Evolutionary conservation across 1,140 invertebrate genomes (phyloP).

Genomic region (Cephus cinctus): DNA sequence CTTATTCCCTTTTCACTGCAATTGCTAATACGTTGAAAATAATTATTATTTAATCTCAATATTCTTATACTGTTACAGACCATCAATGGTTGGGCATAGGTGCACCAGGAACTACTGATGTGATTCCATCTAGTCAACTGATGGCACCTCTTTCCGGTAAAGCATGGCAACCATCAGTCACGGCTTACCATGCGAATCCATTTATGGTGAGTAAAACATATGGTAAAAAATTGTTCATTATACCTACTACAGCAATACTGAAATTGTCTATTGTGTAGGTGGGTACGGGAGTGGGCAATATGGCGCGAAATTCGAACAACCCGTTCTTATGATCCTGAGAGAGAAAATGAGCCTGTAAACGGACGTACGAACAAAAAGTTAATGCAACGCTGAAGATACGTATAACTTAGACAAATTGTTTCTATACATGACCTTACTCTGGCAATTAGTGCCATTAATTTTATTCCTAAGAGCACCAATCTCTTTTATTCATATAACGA

Average conservation of each 20-base stretch:
- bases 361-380: constrained; percentile 42
- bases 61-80: background rate
- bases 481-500: constrained; percentile 43
- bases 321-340: constrained; percentile 53
- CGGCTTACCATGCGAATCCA: constrained; percentile 51
- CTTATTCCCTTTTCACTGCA: too few species aligned
- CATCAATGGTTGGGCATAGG: constrained; percentile 43
- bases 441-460: constrained; percentile 52
- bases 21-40: too few species aligned
- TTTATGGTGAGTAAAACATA: constrained; percentile 47
- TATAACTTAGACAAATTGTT: constrained; percentile 40
- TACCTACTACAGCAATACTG: too few species aligned
- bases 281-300: constrained; percentile 46
- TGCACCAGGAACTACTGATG: constrained; percentile 46
- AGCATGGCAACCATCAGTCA: constrained; percentile 51
- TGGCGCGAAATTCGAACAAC: constrained; percentile 52
- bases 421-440: constrained; percentile 46
- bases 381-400: constrained; percentile 36
- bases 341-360: constrained; percentile 10
- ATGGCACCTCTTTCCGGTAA: constrained; percentile 49
- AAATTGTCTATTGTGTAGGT: constrained; percentile 38
- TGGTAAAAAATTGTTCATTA: constrained; percentile 3
- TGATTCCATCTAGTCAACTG: constrained; percentile 51
- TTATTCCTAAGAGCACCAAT: constrained; percentile 44
- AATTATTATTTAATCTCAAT: too few species aligned